Evolutionary conservation across 2,113 vertebrate species (phyloP).

Genomic region (Pungitius pungitius): DNA sequence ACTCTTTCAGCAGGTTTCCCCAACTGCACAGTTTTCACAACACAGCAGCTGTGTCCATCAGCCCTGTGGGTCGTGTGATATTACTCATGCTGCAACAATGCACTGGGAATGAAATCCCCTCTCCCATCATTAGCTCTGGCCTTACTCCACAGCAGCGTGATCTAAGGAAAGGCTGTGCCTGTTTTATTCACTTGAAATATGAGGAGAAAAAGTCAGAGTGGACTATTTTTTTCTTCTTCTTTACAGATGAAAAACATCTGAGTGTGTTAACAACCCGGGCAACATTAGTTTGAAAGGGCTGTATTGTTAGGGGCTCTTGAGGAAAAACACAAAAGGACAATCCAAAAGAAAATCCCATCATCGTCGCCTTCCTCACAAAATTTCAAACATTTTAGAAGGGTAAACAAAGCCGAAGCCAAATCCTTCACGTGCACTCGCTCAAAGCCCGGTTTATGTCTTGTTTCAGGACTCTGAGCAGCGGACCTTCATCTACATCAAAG

Average conservation of each 20-base stretch:
- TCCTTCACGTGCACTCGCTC: not conserved
- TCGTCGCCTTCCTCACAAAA: not conserved
- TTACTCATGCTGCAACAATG: slow-evolving; percentile 76
- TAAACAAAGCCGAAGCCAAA: not conserved
- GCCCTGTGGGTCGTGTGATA: slow-evolving; percentile 52
- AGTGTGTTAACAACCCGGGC: slow-evolving; percentile 19
- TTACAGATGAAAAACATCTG: slow-evolving; percentile 22
- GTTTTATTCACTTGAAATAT: slow-evolving; percentile 52
- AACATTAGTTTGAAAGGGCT: slow-evolving; percentile 19
- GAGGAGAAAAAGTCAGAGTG: slow-evolving; percentile 25
- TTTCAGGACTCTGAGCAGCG: slow-evolving; percentile 93
- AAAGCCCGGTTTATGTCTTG: slow-evolving; percentile 5
- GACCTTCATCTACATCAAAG: slow-evolving; percentile 96
- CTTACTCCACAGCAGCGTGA: slow-evolving; percentile 40
- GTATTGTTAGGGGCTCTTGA: slow-evolving; percentile 14
- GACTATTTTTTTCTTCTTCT: slow-evolving; percentile 10
- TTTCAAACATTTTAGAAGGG: not conserved
- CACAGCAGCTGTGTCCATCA: slow-evolving; percentile 68
- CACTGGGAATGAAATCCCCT: slow-evolving; percentile 40
- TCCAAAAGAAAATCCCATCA: not conserved
- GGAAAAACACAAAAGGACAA: slow-evolving; percentile 5
- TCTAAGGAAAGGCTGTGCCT: slow-evolving; percentile 60
- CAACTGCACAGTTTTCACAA: slow-evolving; percentile 31
- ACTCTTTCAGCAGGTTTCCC: slow-evolving; percentile 47
- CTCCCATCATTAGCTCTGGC: slow-evolving; percentile 62